Conservation (phyloP, 2,888 invertebrate species). For the Pseudococcus viburni region DNA sequence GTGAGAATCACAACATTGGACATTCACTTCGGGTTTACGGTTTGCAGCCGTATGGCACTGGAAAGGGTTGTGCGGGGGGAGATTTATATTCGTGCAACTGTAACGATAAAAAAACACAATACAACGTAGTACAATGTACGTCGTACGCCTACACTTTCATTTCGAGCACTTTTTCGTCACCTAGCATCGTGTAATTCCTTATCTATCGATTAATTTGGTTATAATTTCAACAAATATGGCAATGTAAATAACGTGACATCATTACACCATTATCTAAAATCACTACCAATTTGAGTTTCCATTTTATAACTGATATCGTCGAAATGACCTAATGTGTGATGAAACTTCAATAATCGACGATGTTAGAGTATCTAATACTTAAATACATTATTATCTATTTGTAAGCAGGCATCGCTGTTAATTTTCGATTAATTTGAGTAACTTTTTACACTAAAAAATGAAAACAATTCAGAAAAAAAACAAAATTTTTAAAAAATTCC, state of each 20-base stretch:
- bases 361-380: too few species aligned
- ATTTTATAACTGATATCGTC: background rate
- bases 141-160: background rate
- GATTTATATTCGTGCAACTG: constrained; percentile 84
- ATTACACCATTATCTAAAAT: background rate
- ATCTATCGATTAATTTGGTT: background rate
- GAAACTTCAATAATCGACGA: too few species aligned
- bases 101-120: constrained; percentile 69
- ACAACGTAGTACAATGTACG: constrained; percentile 52
- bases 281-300: background rate
- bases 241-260: background rate
- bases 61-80: constrained; percentile 86
- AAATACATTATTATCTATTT: too few species aligned
- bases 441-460: too few species aligned
- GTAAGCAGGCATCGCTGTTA: too few species aligned
- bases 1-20: constrained; percentile 85
- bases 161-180: background rate
- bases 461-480: too few species aligned
- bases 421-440: too few species aligned
- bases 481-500: too few species aligned
- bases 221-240: background rate
- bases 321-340: too few species aligned
- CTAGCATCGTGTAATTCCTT: background rate
- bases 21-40: constrained; percentile 82
- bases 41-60: constrained; percentile 78